Base-by-base conservation (phyloP, 37 sponge, comb jelly and placozoan species). In the Axinella damicornis region DNA sequence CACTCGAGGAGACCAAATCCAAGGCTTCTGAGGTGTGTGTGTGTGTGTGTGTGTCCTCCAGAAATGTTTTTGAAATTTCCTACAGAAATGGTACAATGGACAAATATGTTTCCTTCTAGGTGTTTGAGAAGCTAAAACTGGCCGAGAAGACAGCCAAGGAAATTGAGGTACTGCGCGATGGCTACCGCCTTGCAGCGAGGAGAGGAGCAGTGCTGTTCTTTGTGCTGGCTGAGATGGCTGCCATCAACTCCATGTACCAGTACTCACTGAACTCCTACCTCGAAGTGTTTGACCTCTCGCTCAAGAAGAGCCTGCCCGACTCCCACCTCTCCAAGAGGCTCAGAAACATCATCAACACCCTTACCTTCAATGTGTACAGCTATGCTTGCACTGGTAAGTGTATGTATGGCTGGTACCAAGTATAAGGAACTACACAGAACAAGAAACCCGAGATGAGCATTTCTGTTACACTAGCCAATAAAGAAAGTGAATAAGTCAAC, bases 131-230 rank as follows among this genome's bases (percentile, higher is more conserved):
- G 60, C 73, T 99, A 65, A 88, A 88, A 53, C 60, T 86, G 71
- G 94, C 99, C 17, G 95, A 87, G 41, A 83, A 78, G 73, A 99
- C 95, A 17, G 76, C 95, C 19, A 71, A 83, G 35, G 97, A 99
- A 76, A 97, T 99, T 61, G 99, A 99, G 53, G 81, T 75, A 25
- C 71, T 93, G 37, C 75, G 99, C 22, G 97, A 99, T 85, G 94
- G 95, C 32, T 99, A 99, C 77, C 77, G 99, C 32, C 96, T 94
- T 5, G 99, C 99, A 27, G 99, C 99, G 12, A 89, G 81, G 33
- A 79, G 97, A 60, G 99, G 99, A 58, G 99, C 99, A 18, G 95
- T 99, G 13, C 94, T 99, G 39, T 99, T 99, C 94, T 99, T 99
- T 81, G 95, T 95, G 25, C 92, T 99, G 32, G 87, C 99, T 24